These are phyloP conservation scores for Octodon degus DNA, from an alignment of 2,113 vertebrate genomes.

Conservation along the genomic window DNA sequence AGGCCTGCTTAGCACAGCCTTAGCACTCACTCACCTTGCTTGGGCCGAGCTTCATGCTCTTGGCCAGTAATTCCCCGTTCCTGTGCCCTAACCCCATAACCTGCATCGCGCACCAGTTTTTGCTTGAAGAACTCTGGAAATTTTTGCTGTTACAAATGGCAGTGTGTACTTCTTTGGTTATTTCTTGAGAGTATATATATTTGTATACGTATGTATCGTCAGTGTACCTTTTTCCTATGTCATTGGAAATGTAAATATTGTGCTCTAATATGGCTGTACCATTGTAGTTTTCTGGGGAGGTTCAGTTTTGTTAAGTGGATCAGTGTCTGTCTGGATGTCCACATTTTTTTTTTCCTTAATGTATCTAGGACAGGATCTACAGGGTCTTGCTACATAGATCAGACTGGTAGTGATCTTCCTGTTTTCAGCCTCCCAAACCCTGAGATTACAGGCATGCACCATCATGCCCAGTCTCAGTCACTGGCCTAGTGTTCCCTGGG, in stretches of 20 bases:
- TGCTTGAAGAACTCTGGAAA: background rate
- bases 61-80: background rate
- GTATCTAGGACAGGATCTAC: too few relatives aligned
- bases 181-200: background rate
- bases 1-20: background rate
- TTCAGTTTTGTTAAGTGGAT: constrained; percentile 28
- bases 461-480: too few relatives aligned
- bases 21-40: background rate
- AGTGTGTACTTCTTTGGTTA: background rate
- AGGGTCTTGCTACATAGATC: too few relatives aligned
- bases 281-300: background rate
- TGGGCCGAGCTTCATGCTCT: background rate
- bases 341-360: background rate
- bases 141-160: background rate
- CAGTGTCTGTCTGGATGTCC: background rate
- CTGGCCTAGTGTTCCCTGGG: too few relatives aligned
- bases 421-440: too few relatives aligned
- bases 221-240: constrained; percentile 18
- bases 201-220: background rate
- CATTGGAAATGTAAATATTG: background rate
- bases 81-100: too few relatives aligned
- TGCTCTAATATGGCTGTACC: background rate
- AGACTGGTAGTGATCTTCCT: too few relatives aligned
- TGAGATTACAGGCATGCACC: too few relatives aligned
- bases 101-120: background rate